Percentiles rank a stretch among this genome's conserved stretches.
Evolutionary conservation across 64 coral and sea anemone species (phyloP).

Genomic region (Porites lutea): DNA sequence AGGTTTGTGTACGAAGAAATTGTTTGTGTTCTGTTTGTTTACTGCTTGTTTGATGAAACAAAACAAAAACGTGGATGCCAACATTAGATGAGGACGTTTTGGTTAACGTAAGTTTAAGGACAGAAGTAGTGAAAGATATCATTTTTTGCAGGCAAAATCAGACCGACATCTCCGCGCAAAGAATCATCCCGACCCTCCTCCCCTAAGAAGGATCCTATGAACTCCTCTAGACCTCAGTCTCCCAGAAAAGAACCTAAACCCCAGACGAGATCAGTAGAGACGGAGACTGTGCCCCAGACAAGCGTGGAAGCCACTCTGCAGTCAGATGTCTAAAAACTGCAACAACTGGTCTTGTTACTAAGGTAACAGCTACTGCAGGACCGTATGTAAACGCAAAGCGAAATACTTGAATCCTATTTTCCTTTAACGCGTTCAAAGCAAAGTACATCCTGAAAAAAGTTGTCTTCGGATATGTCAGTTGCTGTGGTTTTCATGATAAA

Average conservation of each 20-base stretch:
- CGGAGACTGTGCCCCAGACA: slow-evolving; percentile 88
- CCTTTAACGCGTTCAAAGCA: no score
- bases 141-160: slow-evolving; percentile 4
- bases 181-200: slow-evolving; percentile 54
- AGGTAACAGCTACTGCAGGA: slow-evolving; percentile 42
- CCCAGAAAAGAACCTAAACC: slow-evolving; percentile 83
- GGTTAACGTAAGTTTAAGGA: no score
- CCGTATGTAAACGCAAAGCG: background rate
- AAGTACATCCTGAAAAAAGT: no score
- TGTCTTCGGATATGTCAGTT: no score
- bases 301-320: slow-evolving; percentile 85
- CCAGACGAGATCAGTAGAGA: slow-evolving; percentile 87
- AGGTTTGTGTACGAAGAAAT: no score
- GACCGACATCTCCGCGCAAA: slow-evolving; percentile 49
- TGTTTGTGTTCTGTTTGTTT: no score
- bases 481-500: no score
- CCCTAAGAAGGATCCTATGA: slow-evolving; percentile 56
- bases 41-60: no score
- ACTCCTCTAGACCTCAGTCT: slow-evolving; percentile 66
- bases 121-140: no score
- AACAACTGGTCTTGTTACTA: slow-evolving; percentile 86
- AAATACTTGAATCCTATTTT: no score
- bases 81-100: no score
- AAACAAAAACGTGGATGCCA: no score
- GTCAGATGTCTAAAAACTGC: slow-evolving; percentile 91